Conservation (phyloP, 2,113 vertebrate species). For the Cephalopholis sonnerati region DNA sequence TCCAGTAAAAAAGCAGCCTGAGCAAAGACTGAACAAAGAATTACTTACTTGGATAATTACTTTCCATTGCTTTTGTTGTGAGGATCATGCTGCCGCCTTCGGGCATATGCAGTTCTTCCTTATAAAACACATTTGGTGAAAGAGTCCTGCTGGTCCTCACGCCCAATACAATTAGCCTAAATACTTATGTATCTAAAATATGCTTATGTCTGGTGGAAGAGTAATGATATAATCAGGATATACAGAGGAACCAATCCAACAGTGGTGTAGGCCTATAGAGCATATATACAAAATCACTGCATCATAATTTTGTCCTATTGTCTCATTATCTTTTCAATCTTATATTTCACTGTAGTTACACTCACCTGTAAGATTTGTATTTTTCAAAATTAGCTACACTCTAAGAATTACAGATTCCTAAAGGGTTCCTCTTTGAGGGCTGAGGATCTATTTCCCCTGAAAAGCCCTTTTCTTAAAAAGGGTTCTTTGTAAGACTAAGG, state of each 20-base stretch:
- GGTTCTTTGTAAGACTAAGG: too few species aligned
- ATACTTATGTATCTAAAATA: slow-evolving; percentile 11
- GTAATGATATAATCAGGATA: not conserved
- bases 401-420: too few species aligned
- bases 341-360: not conserved
- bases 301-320: not conserved
- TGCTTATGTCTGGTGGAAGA: not conserved
- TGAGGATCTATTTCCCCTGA: too few species aligned
- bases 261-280: not conserved
- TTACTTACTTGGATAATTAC: slow-evolving; percentile 20
- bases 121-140: slow-evolving; percentile 33
- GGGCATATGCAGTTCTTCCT: slow-evolving; percentile 17
- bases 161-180: slow-evolving; percentile 33
- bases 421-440: too few species aligned
- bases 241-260: not conserved
- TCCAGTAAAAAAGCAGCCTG: not conserved
- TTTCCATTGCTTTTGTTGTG: slow-evolving; percentile 24
- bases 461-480: too few species aligned
- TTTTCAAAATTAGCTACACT: not conserved
- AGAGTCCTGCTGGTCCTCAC: not conserved
- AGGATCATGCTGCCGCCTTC: slow-evolving; percentile 30
- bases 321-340: not conserved
- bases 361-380: not conserved
- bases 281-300: too few species aligned
- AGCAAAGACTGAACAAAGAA: slow-evolving; percentile 18